phyloP scores from a whole-genome alignment of 2,888 invertebrate genomes.

The Hetaerina titia region DNA sequence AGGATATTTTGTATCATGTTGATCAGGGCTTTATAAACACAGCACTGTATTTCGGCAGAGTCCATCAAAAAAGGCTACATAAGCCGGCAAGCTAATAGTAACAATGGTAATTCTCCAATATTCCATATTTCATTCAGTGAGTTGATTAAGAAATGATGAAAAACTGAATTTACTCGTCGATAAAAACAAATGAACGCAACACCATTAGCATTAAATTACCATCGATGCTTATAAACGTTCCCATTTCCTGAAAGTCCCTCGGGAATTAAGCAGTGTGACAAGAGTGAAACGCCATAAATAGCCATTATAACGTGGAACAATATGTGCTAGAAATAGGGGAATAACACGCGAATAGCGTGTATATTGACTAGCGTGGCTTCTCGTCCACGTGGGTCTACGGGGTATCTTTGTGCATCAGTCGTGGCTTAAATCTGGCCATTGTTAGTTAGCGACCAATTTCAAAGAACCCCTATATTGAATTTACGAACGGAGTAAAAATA shows the following conservation, averaged over 20 bases:
- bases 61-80: no score
- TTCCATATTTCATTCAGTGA: no score
- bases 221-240: not conserved
- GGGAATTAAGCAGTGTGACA: not conserved
- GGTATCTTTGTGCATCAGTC: not conserved
- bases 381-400: not conserved
- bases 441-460: not conserved
- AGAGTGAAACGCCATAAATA: not conserved
- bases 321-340: not conserved
- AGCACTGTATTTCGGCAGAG: no score
- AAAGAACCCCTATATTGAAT: not conserved
- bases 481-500: not conserved
- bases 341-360: not conserved
- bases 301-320: not conserved
- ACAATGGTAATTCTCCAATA: no score
- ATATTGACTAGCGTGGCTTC: not conserved
- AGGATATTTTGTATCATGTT: no score
- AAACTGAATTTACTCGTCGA: not conserved
- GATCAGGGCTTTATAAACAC: no score
- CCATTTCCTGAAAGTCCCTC: not conserved
- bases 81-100: no score
- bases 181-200: not conserved
- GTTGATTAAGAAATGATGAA: no score
- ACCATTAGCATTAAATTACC: not conserved
- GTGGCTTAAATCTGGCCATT: not conserved